A percentile compares a stretch with the other conserved stretches of the same genome.
Conservation (phyloP, 2,797 vertebrate species). For the Mormyrus proboscirostris region DNA sequence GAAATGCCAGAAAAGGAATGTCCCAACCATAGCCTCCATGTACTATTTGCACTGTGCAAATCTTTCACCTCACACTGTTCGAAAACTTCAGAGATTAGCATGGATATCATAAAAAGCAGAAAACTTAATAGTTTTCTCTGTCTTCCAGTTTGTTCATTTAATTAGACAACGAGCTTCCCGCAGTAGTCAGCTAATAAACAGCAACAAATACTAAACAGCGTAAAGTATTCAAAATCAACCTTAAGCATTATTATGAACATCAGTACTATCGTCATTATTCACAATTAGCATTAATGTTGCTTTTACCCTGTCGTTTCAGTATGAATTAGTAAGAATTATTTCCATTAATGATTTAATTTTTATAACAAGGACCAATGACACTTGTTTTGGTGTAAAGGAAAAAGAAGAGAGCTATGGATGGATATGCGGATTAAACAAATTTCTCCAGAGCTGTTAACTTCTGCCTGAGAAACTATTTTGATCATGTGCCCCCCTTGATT, state of each 20-base stretch:
- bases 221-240: conserved; percentile 60
- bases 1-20: conserved; percentile 59
- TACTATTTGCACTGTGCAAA: conserved; percentile 60
- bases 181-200: conserved; percentile 61
- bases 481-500: conserved; percentile 38
- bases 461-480: conserved; percentile 37
- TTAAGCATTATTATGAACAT: conserved; percentile 69
- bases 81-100: conserved; percentile 48
- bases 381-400: conserved; percentile 56
- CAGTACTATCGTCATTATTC: conserved; percentile 54
- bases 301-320: conserved; percentile 73
- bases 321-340: conserved; percentile 56
- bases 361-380: conserved; percentile 45
- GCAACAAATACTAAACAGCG: conserved; percentile 66
- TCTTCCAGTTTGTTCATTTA: conserved; percentile 45
- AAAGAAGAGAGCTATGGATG: conserved; percentile 29
- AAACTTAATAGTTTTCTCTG: conserved; percentile 40
- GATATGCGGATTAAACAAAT: conserved; percentile 26
- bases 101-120: conserved; percentile 53
- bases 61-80: conserved; percentile 66
- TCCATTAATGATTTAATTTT: conserved; percentile 64
- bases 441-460: conserved; percentile 41
- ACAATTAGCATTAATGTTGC: conserved; percentile 69
- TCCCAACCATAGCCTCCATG: conserved; percentile 49
- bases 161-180: conserved; percentile 48